Base-by-base conservation (phyloP, 2,797 vertebrate species). In the Pyrocephalus nanus region DNA sequence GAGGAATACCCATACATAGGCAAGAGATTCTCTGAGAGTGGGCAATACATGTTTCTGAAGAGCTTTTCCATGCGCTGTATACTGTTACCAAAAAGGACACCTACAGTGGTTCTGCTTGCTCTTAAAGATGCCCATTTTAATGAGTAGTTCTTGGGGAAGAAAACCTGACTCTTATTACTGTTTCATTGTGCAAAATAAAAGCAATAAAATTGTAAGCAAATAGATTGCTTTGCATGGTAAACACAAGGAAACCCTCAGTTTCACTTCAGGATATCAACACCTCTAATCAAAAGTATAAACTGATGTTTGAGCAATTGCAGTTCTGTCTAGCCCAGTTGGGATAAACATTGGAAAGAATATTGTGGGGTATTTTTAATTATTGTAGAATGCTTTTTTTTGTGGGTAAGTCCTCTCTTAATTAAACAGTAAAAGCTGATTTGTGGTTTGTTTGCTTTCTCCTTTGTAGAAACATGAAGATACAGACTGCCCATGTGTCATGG, bases 401-500 rank as follows among this genome's bases (percentile, higher is more conserved):
- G 70, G 89, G 32, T 75, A 88, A 88, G 50, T 89, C 15, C 25
- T 78, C 26, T 76, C 36, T 32, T 70, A 94, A 82, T 76, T 93
- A 82, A 51, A 57, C n/a, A 82, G 16, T 82, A 48, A 61, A 65
- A 71, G 60, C 40, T 96, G 79, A 96, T 64, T 78, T 32, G 53
- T 80, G 29, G 40, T 76, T 92, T 94, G 76, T 95, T 93, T 92
- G 76, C 60, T 90, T 94, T 83, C 95, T 29, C 61, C 90, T 70
- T 96, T 96, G 42, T 97, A 99, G 99, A 99, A 99, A 98, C 99
- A 99, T 78, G 99, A 99, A 97, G 99, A 99, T 89, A 98, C 98
- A 0, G 98, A 99, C 76, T 99, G 99, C 97, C 99, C 99, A 3
- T 98, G 98, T 12, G 99, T 99, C 92, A 98, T 98, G 34, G 99